These are phyloP conservation scores for Solea solea DNA, from an alignment of 2,113 vertebrate species.

Conservation along the genomic window DNA sequence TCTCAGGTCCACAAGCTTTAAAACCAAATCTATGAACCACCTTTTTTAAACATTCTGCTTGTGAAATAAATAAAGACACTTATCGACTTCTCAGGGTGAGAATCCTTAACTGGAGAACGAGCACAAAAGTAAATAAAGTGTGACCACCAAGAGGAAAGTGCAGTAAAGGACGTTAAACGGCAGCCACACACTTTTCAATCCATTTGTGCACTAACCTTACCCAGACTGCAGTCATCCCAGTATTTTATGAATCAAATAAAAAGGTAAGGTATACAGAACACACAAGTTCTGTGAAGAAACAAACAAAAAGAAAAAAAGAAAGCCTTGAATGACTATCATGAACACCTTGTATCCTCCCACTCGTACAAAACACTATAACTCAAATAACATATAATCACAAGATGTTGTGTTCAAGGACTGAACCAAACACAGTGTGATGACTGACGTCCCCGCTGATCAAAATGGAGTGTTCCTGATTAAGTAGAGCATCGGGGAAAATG, in stretches of 20 bases:
- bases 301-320: no score
- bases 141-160: not conserved
- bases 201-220: not conserved
- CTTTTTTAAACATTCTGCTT: constrained; percentile 19
- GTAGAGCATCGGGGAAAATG: constrained; percentile 31
- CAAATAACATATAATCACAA: constrained; percentile 17
- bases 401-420: constrained; percentile 17
- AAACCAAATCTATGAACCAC: constrained; percentile 37
- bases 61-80: constrained; percentile 30
- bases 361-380: not conserved
- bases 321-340: no score
- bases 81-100: not conserved
- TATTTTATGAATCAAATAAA: no score
- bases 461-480: constrained; percentile 37
- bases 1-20: constrained; percentile 41
- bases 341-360: no score
- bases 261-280: no score
- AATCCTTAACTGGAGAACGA: constrained; percentile 14
- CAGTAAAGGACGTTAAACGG: not conserved
- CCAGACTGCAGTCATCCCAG: no score
- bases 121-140: constrained; percentile 4
- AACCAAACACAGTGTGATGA: constrained; percentile 28
- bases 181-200: constrained; percentile 2
- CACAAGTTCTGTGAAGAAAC: no score
- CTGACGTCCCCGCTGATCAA: constrained; percentile 44